Percentiles rank a stretch among this genome's conserved stretches.
phyloP scores from a whole-genome alignment of 30 jellyfish, hydroid and myxozoan species.

The Turritopsis dohrnii region DNA sequence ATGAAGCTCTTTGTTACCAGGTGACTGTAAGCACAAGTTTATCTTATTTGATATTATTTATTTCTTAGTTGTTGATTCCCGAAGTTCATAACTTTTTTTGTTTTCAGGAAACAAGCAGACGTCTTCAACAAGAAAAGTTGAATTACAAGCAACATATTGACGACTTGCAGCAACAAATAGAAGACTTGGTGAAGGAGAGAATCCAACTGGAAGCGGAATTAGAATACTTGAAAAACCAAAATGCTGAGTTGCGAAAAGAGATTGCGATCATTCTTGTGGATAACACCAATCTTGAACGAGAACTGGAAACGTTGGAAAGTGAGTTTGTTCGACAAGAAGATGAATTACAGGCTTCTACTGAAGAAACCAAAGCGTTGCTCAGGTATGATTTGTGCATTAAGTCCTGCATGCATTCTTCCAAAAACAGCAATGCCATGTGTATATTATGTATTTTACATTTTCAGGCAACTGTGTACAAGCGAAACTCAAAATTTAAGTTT shows the following conservation, averaged over 20 bases:
- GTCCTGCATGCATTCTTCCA: neutral
- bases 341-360: constrained; percentile 75
- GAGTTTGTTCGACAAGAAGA: constrained; percentile 72
- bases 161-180: constrained; percentile 72
- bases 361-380: constrained; percentile 67
- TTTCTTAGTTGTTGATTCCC: too few relatives aligned
- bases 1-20: constrained; percentile 40
- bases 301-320: constrained; percentile 75
- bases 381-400: constrained; percentile 4
- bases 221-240: constrained; percentile 80
- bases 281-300: constrained; percentile 83
- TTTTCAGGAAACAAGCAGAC: neutral
- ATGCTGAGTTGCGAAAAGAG: constrained; percentile 85
- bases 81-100: neutral
- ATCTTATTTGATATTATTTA: too few relatives aligned
- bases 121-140: constrained; percentile 66
- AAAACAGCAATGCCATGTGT: neutral
- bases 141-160: constrained; percentile 63
- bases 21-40: neutral
- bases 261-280: constrained; percentile 88
- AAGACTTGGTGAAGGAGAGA: constrained; percentile 63
- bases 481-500: constrained; percentile 81
- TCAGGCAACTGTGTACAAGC: constrained; percentile 84
- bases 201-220: constrained; percentile 87
- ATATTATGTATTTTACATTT: neutral